Percentiles rank a stretch among this genome's conserved stretches.
These are phyloP conservation scores for Hippopotamyrus pictus DNA, from an alignment of 2,797 vertebrate species.

Conservation along the genomic window DNA sequence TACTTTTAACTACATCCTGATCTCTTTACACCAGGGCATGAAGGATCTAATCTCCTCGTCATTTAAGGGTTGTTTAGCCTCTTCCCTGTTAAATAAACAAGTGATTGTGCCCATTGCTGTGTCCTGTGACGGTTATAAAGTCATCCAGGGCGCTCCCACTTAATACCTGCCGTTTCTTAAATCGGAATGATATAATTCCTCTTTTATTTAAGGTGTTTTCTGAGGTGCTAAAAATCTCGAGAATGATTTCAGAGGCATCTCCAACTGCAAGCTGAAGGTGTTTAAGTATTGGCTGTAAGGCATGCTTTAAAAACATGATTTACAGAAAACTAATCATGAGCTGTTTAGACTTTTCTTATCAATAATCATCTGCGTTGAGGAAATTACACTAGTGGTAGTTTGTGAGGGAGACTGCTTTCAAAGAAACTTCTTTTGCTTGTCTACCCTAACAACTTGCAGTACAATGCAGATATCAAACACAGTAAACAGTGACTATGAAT, in stretches of 20 bases:
- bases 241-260: neutral
- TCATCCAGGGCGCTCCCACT: neutral
- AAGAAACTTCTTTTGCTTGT: neutral
- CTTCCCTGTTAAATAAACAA: neutral
- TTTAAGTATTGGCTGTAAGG: neutral
- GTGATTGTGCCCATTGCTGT: neutral
- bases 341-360: neutral
- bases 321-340: neutral
- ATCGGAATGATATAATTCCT: neutral
- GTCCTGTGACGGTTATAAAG: neutral
- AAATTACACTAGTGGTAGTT: neutral
- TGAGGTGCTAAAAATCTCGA: neutral
- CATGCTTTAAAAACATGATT: neutral
- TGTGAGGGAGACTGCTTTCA: neutral
- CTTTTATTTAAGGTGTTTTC: neutral
- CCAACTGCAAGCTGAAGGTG: neutral
- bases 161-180: neutral
- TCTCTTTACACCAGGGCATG: neutral
- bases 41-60: neutral
- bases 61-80: neutral
- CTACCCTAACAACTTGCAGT: neutral
- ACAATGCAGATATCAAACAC: neutral
- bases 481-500: neutral
- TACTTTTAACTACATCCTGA: neutral
- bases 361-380: neutral